Percentiles rank a stretch among this genome's conserved stretches.
Evolutionary conservation across 1,140 invertebrate genomes (phyloP).

Genomic region (Hyposmocoma kahamanoa): DNA sequence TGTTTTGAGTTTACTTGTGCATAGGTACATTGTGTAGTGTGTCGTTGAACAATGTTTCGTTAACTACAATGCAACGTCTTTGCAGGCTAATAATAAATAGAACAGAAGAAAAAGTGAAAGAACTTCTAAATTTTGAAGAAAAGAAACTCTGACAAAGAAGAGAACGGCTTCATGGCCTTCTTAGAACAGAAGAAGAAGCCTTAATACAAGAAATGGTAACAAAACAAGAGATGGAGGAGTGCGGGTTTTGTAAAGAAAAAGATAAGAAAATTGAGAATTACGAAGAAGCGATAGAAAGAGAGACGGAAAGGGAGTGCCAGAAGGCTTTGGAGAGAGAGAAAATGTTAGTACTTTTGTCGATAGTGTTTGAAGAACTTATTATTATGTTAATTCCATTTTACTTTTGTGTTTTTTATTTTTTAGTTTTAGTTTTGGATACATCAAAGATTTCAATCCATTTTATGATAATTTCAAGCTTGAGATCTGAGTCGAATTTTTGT

Average conservation of each 20-base stretch:
- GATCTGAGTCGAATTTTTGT: too few species aligned
- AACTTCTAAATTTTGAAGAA: slow-evolving; percentile 44
- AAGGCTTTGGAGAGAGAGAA: slow-evolving; percentile 54
- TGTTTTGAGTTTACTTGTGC: too few species aligned
- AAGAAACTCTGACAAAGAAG: slow-evolving; percentile 51
- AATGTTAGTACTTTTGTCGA: slow-evolving; percentile 36
- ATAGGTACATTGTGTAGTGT: too few species aligned
- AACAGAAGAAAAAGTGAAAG: slow-evolving; percentile 40
- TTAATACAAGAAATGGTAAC: slow-evolving; percentile 31
- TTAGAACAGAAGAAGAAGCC: slow-evolving; percentile 43
- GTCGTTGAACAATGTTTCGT: too few species aligned
- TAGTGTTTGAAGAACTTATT: not conserved
- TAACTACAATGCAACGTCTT: too few species aligned
- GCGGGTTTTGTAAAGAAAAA: slow-evolving; percentile 38
- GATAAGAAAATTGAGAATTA: slow-evolving; percentile 29
- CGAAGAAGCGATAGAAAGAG: slow-evolving; percentile 39
- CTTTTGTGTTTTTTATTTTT: too few species aligned
- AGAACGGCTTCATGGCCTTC: slow-evolving; percentile 32
- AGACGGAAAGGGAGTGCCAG: slow-evolving; percentile 38
- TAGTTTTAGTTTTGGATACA: too few species aligned
- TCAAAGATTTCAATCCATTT: too few species aligned
- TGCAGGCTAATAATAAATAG: slow-evolving; percentile 48
- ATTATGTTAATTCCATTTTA: not conserved
- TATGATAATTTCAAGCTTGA: not conserved
- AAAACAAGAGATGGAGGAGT: slow-evolving; percentile 32